A percentile compares a stretch with the other conserved stretches of the same genome.
Conservation (phyloP, 2,113 vertebrate species). For the Ptychochromis oligacanthus region DNA sequence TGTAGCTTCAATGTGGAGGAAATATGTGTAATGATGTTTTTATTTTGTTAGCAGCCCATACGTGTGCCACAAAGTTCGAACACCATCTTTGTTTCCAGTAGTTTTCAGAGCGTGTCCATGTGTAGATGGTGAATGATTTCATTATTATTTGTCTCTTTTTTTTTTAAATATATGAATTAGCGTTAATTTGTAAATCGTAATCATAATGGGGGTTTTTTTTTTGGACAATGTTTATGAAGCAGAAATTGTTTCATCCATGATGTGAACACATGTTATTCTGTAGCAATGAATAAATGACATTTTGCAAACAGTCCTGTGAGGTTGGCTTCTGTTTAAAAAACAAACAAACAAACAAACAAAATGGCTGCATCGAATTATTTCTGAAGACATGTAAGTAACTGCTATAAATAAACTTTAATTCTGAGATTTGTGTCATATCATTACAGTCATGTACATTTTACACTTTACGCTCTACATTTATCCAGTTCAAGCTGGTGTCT, state of each 20-base stretch:
- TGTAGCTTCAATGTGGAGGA: fast-evolving
- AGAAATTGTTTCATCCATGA: not conserved
- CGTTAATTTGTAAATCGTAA: slow-evolving; percentile 36
- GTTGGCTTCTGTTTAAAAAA: not conserved
- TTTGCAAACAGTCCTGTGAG: slow-evolving; percentile 34
- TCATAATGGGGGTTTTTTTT: not conserved
- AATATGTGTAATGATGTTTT: not conserved
- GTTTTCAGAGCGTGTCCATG: not conserved
- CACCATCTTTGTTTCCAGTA: not conserved
- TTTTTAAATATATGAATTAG: slow-evolving; percentile 35
- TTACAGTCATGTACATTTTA: not conserved
- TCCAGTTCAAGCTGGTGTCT: too few relatives aligned
- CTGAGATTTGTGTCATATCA: fast-evolving
- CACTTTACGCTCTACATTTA: not conserved
- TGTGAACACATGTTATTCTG: not conserved
- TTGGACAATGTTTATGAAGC: not conserved
- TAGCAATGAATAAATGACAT: slow-evolving; percentile 56
- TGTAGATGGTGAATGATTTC: not conserved
- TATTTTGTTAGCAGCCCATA: not conserved
- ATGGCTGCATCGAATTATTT: too few relatives aligned
- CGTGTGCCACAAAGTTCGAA: slow-evolving; percentile 40
- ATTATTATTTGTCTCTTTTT: not conserved
- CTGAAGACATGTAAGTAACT: not conserved
- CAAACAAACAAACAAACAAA: too few relatives aligned
- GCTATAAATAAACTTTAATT: not conserved